A percentile compares a stretch with the other conserved stretches of the same genome.
These are phyloP conservation scores for Nemoura dubitans DNA, from an alignment of 2,888 invertebrate species.

Conservation along the genomic window DNA sequence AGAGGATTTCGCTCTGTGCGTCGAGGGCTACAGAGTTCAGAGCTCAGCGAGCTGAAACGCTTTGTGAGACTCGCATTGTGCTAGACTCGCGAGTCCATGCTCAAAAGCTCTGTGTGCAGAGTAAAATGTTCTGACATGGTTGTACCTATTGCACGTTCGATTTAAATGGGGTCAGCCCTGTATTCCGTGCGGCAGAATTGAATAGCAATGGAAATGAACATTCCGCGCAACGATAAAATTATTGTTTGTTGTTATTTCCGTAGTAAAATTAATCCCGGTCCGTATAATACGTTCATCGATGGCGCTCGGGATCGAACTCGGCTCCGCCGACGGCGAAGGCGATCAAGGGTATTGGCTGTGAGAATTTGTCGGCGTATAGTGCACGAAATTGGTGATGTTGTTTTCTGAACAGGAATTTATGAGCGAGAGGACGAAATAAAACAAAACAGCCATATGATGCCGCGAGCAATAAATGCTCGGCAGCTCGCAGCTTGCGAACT, in stretches of 20 bases:
- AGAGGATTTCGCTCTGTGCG: too few relatives aligned
- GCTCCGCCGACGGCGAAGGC: neutral
- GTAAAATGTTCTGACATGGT: neutral
- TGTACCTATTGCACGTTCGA: neutral
- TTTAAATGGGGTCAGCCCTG: neutral
- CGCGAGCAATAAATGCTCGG: neutral
- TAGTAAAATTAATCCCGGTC: neutral
- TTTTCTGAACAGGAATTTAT: neutral
- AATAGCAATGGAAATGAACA: neutral
- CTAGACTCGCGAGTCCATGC: too few relatives aligned
- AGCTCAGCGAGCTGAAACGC: too few relatives aligned
- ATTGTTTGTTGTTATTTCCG: conserved; percentile 12
- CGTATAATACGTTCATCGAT: neutral
- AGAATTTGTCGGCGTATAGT: neutral
- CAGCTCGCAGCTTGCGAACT: neutral
- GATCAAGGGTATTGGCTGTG: neutral
- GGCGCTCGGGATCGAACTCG: neutral
- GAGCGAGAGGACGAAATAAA: neutral
- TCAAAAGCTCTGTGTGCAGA: too few relatives aligned
- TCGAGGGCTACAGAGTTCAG: too few relatives aligned
- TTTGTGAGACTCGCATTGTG: too few relatives aligned
- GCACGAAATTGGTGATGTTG: neutral
- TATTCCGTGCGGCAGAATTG: neutral
- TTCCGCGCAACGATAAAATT: neutral
- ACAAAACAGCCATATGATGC: neutral